Conservation (phyloP, 2,888 invertebrate species). For the Seladonia tumulorum region DNA sequence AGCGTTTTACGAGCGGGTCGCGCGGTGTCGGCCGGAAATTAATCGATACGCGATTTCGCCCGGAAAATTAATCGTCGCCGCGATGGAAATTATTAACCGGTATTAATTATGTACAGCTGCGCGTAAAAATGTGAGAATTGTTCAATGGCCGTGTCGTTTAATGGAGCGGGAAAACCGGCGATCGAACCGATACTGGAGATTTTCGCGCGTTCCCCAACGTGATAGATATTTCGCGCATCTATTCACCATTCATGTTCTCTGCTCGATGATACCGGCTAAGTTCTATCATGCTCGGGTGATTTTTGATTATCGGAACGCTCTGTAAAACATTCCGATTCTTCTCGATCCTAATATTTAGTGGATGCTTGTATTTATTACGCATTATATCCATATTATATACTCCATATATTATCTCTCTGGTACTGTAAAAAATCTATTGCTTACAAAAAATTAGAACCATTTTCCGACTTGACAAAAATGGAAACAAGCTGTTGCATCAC, state of each 20-base stretch:
- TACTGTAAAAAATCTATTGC: too few species aligned
- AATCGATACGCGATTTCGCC: constrained; percentile 36
- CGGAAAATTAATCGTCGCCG: constrained; percentile 49
- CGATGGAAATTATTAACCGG: constrained; percentile 43
- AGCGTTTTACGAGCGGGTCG: constrained; percentile 18
- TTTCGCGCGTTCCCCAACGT: neutral
- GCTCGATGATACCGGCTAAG: neutral
- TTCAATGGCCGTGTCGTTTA: neutral
- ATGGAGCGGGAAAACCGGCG: neutral
- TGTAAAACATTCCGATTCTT: neutral
- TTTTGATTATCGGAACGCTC: neutral
- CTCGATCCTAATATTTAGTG: neutral
- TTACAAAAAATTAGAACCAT: too few species aligned
- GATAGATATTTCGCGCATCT: neutral
- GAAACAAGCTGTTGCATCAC: too few species aligned
- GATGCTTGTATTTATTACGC: neutral
- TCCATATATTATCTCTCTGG: too few species aligned
- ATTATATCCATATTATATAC: too few species aligned
- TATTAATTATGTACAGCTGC: constrained; percentile 47
- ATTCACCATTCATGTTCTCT: neutral
- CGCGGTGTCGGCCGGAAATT: constrained; percentile 28
- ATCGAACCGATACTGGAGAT: neutral
- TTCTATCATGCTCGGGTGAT: neutral
- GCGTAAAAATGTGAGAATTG: constrained; percentile 23
- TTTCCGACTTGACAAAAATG: too few species aligned